Base-by-base conservation (phyloP, 2,797 vertebrate genomes). In the Danio choprae region DNA sequence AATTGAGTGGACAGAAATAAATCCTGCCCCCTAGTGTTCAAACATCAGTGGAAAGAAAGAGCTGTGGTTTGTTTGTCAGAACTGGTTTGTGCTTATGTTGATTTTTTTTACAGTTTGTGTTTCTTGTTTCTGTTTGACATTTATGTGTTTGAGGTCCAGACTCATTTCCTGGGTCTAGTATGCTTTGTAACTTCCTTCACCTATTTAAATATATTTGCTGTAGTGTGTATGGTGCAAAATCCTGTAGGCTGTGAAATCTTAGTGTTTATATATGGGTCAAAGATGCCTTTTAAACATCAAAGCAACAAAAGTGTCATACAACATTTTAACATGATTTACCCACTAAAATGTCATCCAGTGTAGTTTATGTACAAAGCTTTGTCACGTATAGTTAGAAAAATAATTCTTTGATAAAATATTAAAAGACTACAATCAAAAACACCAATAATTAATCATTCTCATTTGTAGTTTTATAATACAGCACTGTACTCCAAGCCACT, bases 11-110 rank as follows among this genome's bases (percentile, higher is more conserved):
- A 50, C 43, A 38, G 38, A 82, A n/a, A 62, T 60, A 81, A 79
- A 77, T 59, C 48, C 72, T 84, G 85, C 83, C 83, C 83, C 64
- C 85, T 83, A 78, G 74, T 82, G 86, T 76, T 80, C 82, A 77
- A 58, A 64, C 20, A 18, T 53, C 3, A 1, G 60, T 41, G 18
- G 29, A 60, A 48, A 58, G 5, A 40, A 55, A 72, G 36, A 7
- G 46, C 20, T 59, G 29, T 60, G 18, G 36, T 29, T 74, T 70
- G 65, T 78, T 50, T 78, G 18, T 13, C 64, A 48, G 65, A 41
- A 4, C 43, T 70, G 38, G 51, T 8, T 44, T 15, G 22, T 77
- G 63, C 53, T 44, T 68, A 56, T 62, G 67, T 63, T 50, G 15
- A 50, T 65, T 48, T 64, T 18, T 67, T 41, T 64, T 36, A 13